Conservation (phyloP, 2,888 invertebrate genomes). For the Isoperla grammatica region DNA sequence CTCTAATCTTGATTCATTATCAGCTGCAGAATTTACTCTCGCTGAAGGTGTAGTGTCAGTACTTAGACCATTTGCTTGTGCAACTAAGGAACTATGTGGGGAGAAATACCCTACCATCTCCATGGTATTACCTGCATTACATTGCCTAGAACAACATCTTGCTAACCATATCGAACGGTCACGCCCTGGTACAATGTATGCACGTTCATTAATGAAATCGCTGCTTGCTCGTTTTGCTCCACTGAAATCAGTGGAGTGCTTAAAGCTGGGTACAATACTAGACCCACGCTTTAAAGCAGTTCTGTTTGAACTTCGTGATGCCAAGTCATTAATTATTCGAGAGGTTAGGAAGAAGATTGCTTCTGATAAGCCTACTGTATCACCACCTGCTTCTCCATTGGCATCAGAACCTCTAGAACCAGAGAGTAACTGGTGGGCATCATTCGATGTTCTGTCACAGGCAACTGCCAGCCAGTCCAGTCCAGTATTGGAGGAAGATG, state of each 20-base stretch:
- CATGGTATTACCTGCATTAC: slow-evolving; percentile 2
- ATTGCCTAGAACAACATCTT: neutral
- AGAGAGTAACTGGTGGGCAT: neutral
- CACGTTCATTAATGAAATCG: neutral
- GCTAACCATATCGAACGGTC: neutral
- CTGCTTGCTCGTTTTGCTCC: neutral
- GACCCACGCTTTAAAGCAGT: slow-evolving; percentile 15
- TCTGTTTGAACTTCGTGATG: neutral
- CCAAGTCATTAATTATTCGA: neutral
- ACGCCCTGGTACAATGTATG: neutral
- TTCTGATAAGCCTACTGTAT: neutral
- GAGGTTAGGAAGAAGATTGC: neutral
- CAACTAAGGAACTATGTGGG: slow-evolving; percentile 2
- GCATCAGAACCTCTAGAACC: too few relatives aligned
- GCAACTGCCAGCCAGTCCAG: neutral
- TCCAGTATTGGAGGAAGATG: neutral
- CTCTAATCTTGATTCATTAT: neutral
- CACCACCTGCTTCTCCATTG: neutral
- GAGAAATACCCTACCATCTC: slow-evolving; percentile 11
- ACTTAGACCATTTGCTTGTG: neutral
- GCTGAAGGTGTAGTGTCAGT: slow-evolving; percentile 6
- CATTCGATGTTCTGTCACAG: neutral
- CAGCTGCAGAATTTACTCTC: neutral
- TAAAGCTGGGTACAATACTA: slow-evolving; percentile 2
- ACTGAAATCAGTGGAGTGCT: neutral